A percentile compares a stretch with the other conserved stretches of the same genome.
phyloP scores from a whole-genome alignment of 1,140 invertebrate species.

The Leptinotarsa lineolata region DNA sequence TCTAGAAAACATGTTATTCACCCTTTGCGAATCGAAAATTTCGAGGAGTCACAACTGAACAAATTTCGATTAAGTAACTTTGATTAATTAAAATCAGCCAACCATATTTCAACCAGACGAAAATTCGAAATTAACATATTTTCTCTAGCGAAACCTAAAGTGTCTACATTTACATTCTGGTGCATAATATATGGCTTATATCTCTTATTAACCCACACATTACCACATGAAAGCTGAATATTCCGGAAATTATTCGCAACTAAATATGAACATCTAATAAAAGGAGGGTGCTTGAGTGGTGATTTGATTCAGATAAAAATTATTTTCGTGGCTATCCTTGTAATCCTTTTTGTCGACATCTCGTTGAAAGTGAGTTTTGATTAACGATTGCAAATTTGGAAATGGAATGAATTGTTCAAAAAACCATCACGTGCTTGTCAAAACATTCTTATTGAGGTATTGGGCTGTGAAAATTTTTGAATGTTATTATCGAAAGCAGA shows the following conservation, averaged over 20 bases:
- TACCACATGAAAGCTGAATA: slow-evolving; percentile 4
- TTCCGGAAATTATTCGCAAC: neutral
- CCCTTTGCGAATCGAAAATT: slow-evolving; percentile 19
- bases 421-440: no score
- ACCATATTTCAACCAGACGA: slow-evolving; percentile 9
- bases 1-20: slow-evolving; percentile 22
- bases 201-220: slow-evolving; percentile 11
- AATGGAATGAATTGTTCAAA: no score
- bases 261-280: no score
- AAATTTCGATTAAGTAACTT: slow-evolving; percentile 20
- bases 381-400: no score
- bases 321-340: no score
- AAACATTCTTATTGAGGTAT: no score
- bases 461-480: no score
- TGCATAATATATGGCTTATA: slow-evolving; percentile 16
- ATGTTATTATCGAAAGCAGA: no score
- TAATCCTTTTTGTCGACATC: no score
- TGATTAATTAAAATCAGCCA: slow-evolving; percentile 19
- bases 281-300: no score
- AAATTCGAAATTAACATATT: slow-evolving; percentile 21
- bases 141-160: slow-evolving; percentile 21
- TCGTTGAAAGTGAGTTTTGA: no score
- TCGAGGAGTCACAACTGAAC: slow-evolving; percentile 16
- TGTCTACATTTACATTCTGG: slow-evolving; percentile 23
- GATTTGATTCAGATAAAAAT: no score